These are phyloP conservation scores for Drosophila punjabiensis DNA, from an alignment of 1,140 invertebrate genomes.

Conservation along the genomic window DNA sequence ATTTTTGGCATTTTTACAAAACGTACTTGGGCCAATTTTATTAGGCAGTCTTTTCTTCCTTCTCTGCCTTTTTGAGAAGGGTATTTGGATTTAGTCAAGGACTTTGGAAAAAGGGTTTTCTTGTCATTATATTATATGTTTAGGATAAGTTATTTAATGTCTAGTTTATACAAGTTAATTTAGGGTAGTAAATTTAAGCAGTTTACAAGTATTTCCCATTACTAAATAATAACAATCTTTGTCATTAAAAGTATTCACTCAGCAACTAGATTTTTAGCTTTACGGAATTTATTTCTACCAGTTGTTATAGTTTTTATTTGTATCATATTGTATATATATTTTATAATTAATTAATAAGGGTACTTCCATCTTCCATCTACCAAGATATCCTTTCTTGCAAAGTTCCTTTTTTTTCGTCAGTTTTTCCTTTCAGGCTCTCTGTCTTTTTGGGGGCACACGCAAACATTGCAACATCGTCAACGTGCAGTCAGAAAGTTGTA, in stretches of 20 bases:
- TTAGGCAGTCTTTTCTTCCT: slow-evolving; percentile 44
- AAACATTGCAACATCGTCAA: slow-evolving; percentile 60
- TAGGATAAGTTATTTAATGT: too few species aligned
- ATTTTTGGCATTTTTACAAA: slow-evolving; percentile 80
- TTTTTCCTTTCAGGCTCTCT: slow-evolving; percentile 23
- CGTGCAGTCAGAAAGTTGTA: slow-evolving; percentile 71
- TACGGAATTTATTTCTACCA: too few species aligned
- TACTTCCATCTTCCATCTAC: background rate
- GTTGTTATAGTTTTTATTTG: too few species aligned
- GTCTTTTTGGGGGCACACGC: slow-evolving; percentile 51
- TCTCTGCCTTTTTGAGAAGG: background rate
- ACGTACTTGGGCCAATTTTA: slow-evolving; percentile 73
- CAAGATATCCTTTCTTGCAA: background rate
- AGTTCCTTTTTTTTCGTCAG: background rate
- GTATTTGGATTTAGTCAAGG: background rate
- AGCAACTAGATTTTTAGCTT: too few species aligned
- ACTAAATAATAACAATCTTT: too few species aligned
- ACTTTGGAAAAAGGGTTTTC: background rate
- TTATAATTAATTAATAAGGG: background rate
- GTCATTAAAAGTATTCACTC: too few species aligned
- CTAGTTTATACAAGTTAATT: too few species aligned
- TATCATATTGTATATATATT: too few species aligned
- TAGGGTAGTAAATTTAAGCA: too few species aligned
- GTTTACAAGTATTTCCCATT: too few species aligned
- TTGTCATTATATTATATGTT: too few species aligned